Evolutionary conservation across 2,113 vertebrate genomes (phyloP).

Genomic region (Callopanchax toddi): DNA sequence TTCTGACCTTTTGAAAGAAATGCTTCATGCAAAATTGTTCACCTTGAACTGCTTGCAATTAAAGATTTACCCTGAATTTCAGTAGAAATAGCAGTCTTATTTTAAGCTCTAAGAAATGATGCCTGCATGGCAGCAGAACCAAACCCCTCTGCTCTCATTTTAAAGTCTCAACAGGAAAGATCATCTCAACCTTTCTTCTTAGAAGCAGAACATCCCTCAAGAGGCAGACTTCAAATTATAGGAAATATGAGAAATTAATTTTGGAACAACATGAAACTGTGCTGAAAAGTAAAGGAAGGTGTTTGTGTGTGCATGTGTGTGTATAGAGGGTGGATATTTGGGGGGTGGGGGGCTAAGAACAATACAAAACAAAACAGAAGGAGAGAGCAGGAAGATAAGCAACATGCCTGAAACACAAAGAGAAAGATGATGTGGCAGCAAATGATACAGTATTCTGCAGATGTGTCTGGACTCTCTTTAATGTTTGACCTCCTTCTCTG

Average conservation of each 20-base stretch:
- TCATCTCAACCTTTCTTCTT: slow-evolving; percentile 25
- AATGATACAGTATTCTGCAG: slow-evolving; percentile 23
- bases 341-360: not conserved
- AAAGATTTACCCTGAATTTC: not conserved
- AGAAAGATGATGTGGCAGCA: not conserved
- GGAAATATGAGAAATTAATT: slow-evolving; percentile 14
- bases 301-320: too few species aligned
- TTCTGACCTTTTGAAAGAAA: not conserved
- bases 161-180: slow-evolving; percentile 30
- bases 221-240: slow-evolving; percentile 13
- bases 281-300: not conserved
- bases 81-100: not conserved
- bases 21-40: not conserved
- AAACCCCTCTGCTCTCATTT: slow-evolving; percentile 11
- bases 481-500: slow-evolving; percentile 15
- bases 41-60: not conserved
- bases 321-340: too few species aligned
- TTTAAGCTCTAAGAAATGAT: not conserved
- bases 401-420: not conserved
- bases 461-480: not conserved
- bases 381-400: not conserved
- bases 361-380: not conserved
- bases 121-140: not conserved
- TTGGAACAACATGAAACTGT: slow-evolving; percentile 4
- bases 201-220: slow-evolving; percentile 14